phyloP scores from a whole-genome alignment of 1,140 invertebrate species.

The Micrasema minimum region DNA sequence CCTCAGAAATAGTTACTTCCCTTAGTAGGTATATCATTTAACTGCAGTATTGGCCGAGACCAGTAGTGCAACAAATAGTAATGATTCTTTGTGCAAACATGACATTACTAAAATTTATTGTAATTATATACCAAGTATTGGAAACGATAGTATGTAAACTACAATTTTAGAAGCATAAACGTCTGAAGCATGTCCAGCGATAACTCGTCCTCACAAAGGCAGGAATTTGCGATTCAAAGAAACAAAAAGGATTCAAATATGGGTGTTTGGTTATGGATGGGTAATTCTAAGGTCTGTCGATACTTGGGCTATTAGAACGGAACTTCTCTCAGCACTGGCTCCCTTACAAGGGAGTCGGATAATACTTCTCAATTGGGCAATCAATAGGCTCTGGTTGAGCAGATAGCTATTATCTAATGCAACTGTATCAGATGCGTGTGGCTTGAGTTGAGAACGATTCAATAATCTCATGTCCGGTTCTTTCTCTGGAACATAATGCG shows the following conservation, averaged over 20 bases:
- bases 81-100: no score
- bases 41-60: no score
- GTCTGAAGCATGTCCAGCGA: neutral
- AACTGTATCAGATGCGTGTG: neutral
- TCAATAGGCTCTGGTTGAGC: constrained; percentile 2
- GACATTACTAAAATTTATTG: no score
- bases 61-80: no score
- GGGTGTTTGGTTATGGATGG: constrained; percentile 1
- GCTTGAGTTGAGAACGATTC: no score
- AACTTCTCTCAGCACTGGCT: constrained; percentile 9
- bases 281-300: constrained; percentile 7
- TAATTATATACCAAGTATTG: no score
- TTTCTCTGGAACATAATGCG: no score
- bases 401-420: constrained; percentile 1
- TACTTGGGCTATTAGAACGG: constrained; percentile 10
- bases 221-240: neutral
- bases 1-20: no score
- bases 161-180: no score
- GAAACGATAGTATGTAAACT: no score
- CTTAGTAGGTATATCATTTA: no score
- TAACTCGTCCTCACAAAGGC: neutral
- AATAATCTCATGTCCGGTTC: no score
- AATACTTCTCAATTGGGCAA: constrained; percentile 25
- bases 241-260: neutral
- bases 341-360: neutral